Conservation (phyloP, 2,888 invertebrate species). For the Pammene fasciana region DNA sequence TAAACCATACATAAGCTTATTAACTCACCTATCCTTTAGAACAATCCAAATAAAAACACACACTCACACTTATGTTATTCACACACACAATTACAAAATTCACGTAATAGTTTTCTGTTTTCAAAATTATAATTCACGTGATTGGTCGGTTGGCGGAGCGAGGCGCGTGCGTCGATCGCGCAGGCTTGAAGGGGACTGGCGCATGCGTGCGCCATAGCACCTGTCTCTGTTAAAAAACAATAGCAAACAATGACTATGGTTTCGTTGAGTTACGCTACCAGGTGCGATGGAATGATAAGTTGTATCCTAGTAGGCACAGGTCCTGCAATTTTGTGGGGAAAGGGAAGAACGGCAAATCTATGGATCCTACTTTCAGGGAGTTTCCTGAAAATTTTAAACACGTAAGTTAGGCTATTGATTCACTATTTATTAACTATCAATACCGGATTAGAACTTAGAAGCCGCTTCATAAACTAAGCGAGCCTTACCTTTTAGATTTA, state of each 20-base stretch:
- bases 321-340: background rate
- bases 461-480: no score
- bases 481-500: no score
- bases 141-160: constrained; percentile 43
- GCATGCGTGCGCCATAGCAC: constrained; percentile 58
- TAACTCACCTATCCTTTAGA: constrained; percentile 14
- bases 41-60: constrained; percentile 30
- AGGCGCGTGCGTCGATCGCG: constrained; percentile 66
- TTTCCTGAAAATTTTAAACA: no score
- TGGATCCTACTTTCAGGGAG: no score
- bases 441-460: no score
- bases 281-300: background rate
- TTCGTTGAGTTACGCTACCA: background rate
- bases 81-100: constrained; percentile 44
- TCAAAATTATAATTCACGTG: constrained; percentile 47
- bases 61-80: constrained; percentile 17
- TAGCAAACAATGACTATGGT: constrained; percentile 63
- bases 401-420: no score
- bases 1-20: background rate
- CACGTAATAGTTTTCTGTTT: constrained; percentile 42
- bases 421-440: no score
- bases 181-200: constrained; percentile 69
- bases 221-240: constrained; percentile 74
- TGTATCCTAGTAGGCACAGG: background rate
- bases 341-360: no score